Evolutionary conservation across 2,888 invertebrate genomes (phyloP), one percentile per base, ranked within the genome.

Genomic region (Teinopalpus imperialis): DNA sequence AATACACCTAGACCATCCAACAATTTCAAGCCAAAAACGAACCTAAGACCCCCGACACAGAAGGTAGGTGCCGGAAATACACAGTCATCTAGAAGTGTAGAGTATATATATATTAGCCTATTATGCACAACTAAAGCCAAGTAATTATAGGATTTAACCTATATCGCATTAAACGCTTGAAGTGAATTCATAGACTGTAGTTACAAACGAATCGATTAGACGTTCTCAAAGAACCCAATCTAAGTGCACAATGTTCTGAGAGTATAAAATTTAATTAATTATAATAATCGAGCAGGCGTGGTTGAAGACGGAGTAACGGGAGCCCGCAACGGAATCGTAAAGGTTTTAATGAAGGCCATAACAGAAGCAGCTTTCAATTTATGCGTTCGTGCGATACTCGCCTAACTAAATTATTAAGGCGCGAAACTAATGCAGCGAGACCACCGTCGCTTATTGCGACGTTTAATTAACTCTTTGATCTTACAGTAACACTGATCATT

Each of bases 361-460:
- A 67, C 65, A 59, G 61, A 57, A 61, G 63, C 62, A 57, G 68
- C 64, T 72, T 72, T 72, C 70, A 73, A 74, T 75, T 66, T 69
- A 66, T 61, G 61, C 56, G 52, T 54, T 24, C 53, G 52, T 51
- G 42, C 56, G 51, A 46, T 53, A 57, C 49, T 46, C 55, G 57
- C 27, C 48, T 45, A 61, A 63, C 58, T 60, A 58, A 63, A 53
- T 60, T 63, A 63, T 61, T 66, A 63, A 62, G 64, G 61, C 56
- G 66, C 59, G 57, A 54, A 67, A 61, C 63, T 62, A 71, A 72
- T 64, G 63, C 64, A 49, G 52, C 26, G 4, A 26, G 16, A 12
- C 29, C 40, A 35, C 24, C 36, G 18, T 34, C 36, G 31, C 44
- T 49, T 32, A 26, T 21, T 20, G 23, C 35, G 40, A 43, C 24